These are phyloP conservation scores for Labroides dimidiatus DNA, from an alignment of 2,797 vertebrate genomes.

Conservation along the genomic window DNA sequence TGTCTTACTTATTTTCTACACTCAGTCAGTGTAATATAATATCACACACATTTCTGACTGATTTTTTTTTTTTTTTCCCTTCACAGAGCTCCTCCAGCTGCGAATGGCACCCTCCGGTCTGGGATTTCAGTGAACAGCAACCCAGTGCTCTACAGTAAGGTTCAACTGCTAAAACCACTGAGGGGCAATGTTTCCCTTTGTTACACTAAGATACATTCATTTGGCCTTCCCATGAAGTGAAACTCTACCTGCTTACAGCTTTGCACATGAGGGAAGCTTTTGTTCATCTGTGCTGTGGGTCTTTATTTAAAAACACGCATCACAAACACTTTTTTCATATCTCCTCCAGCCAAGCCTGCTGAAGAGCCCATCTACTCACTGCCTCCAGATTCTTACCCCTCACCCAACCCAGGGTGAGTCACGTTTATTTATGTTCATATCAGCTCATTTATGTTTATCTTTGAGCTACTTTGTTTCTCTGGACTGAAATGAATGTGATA, in stretches of 20 bases:
- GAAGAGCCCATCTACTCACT: slow-evolving; percentile 87
- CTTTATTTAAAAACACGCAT: background rate
- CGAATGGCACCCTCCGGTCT: slow-evolving; percentile 44
- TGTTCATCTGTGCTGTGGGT: no score
- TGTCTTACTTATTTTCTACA: no score
- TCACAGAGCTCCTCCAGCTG: slow-evolving; percentile 64
- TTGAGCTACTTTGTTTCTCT: background rate
- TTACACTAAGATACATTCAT: no score
- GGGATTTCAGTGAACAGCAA: slow-evolving; percentile 52
- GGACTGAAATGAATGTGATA: background rate
- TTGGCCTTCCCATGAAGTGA: no score
- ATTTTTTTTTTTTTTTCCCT: background rate
- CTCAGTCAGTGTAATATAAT: no score
- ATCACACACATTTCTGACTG: no score
- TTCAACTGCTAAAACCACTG: background rate
- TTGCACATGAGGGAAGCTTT: background rate
- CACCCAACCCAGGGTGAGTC: slow-evolving; percentile 76
- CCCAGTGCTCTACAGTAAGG: slow-evolving; percentile 76
- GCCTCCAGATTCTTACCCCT: slow-evolving; percentile 84
- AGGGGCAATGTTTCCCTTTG: background rate
- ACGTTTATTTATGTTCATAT: background rate
- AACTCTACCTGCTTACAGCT: no score
- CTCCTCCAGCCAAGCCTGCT: slow-evolving; percentile 67
- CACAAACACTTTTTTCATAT: slow-evolving; percentile 3
- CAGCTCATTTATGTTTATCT: background rate